A percentile compares a stretch with the other conserved stretches of the same genome.
Conservation (phyloP, 1,140 invertebrate species). For the Anagrus nilaparvatae region DNA sequence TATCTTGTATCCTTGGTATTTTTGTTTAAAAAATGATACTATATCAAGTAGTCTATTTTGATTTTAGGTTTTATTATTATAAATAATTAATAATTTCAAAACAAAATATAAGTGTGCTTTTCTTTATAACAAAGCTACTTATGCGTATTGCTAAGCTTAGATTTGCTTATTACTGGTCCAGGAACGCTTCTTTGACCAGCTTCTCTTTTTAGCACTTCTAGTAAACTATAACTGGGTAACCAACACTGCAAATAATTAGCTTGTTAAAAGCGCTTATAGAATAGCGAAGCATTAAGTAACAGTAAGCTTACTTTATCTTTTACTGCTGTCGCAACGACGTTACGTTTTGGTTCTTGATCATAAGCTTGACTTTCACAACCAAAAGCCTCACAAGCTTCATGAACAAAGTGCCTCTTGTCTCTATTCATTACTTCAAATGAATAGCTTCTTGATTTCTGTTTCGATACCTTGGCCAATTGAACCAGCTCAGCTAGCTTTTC, state of each 20-base stretch:
- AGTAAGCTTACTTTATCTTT: slow-evolving; percentile 55
- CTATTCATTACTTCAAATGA: slow-evolving; percentile 90
- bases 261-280: background rate
- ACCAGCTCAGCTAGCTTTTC: slow-evolving; percentile 78
- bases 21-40: slow-evolving; percentile 3
- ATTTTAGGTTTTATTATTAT: too few species aligned
- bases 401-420: slow-evolving; percentile 79
- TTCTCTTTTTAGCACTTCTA: slow-evolving; percentile 68
- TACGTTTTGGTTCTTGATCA: slow-evolving; percentile 88
- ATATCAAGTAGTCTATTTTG: too few species aligned
- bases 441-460: slow-evolving; percentile 74
- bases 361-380: slow-evolving; percentile 87
- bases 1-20: background rate
- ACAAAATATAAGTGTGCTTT: slow-evolving; percentile 2
- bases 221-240: slow-evolving; percentile 73
- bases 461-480: slow-evolving; percentile 77
- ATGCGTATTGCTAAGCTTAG: slow-evolving; percentile 20
- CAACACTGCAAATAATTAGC: slow-evolving; percentile 49
- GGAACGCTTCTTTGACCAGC: slow-evolving; percentile 68
- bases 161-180: slow-evolving; percentile 49
- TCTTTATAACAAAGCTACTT: slow-evolving; percentile 25
- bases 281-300: background rate
- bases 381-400: slow-evolving; percentile 91
- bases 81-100: slow-evolving; percentile 6
- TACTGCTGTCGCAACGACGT: slow-evolving; percentile 84